These are phyloP conservation scores for Alfaro cultratus DNA, from an alignment of 2,797 vertebrate species.

Conservation along the genomic window DNA sequence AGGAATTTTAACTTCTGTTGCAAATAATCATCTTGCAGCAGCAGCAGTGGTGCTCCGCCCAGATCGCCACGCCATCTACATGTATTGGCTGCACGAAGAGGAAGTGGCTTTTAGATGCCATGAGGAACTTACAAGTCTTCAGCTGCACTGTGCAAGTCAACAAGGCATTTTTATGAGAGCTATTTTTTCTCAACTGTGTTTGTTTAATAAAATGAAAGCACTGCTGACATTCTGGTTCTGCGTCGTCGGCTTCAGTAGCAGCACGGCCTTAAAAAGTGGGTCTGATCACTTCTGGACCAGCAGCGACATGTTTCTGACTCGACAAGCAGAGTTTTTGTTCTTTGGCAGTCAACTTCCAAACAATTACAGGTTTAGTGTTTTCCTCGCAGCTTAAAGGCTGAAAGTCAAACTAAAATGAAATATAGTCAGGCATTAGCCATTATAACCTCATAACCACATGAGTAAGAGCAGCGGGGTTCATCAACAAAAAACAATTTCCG, in stretches of 20 bases:
- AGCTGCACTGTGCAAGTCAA: neutral
- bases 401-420: conserved; percentile 17
- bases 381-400: neutral
- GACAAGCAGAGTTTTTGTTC: conserved; percentile 22
- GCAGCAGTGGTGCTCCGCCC: neutral
- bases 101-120: neutral
- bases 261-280: conserved; percentile 42
- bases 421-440: conserved; percentile 5
- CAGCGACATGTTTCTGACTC: conserved; percentile 16
- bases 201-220: neutral
- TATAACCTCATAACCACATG: conserved; percentile 5
- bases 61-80: neutral
- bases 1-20: neutral
- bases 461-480: conserved; percentile 21
- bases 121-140: neutral
- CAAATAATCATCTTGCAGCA: neutral
- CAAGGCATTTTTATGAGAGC: neutral
- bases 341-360: neutral
- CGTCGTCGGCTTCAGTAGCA: conserved; percentile 14
- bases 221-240: neutral
- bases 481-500: conserved; percentile 49
- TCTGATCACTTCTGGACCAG: conserved; percentile 22
- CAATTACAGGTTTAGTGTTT: neutral
- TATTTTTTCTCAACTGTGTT: neutral
- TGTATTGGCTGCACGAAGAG: neutral